phyloP scores from a whole-genome alignment of 2,113 vertebrate genomes.

The Tringa solitaria region DNA sequence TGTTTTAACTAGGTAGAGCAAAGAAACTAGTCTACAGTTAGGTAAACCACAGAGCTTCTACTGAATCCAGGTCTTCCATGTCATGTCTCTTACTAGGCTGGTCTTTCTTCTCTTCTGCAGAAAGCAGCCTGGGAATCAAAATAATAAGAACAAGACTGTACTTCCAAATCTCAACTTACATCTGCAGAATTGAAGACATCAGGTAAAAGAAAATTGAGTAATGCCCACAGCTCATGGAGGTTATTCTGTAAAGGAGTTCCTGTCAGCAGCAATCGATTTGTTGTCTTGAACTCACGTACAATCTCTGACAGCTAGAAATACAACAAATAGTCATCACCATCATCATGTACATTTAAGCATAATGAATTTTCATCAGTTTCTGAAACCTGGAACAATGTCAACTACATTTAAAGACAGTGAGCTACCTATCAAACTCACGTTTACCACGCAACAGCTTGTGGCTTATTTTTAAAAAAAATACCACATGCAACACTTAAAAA shows the following conservation, averaged over 20 bases:
- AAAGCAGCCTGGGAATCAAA: not conserved
- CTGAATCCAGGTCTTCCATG: not conserved
- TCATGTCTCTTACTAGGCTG: not conserved
- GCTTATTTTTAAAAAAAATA: not conserved
- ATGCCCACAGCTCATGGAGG: slow-evolving; percentile 88
- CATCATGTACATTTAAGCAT: not conserved
- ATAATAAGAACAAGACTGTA: not conserved
- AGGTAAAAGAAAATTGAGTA: slow-evolving; percentile 89
- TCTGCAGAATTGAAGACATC: slow-evolving; percentile 92
- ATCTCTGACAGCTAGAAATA: slow-evolving; percentile 86
- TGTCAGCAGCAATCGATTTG: slow-evolving; percentile 87
- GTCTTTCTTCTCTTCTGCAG: not conserved
- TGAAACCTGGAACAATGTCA: not conserved
- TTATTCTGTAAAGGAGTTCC: slow-evolving; percentile 91
- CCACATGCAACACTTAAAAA: not conserved
- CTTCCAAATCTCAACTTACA: slow-evolving; percentile 70
- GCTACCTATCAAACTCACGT: not conserved
- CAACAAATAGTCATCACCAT: not conserved
- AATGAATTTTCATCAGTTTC: not conserved
- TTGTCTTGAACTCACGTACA: slow-evolving; percentile 90
- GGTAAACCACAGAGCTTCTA: not conserved
- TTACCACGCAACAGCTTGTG: not conserved
- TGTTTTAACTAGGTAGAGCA: not conserved
- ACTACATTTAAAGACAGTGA: not conserved
- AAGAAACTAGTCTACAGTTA: not conserved